A percentile compares a stretch with the other conserved stretches of the same genome.
phyloP scores from a whole-genome alignment of 2,888 invertebrate species.

The Vannuccia rotundouncinata region DNA sequence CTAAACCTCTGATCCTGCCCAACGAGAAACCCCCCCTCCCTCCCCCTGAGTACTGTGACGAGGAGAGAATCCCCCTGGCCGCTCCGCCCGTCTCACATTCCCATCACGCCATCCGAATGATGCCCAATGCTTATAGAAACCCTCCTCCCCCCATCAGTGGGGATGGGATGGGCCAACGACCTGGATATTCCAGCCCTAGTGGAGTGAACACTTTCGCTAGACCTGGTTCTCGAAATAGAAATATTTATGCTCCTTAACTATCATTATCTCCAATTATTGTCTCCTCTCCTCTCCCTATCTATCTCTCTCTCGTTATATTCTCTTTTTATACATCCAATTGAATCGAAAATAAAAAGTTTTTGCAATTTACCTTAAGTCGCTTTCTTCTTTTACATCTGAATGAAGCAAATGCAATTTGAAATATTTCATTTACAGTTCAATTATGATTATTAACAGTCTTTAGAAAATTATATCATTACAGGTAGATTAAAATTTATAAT shows the following conservation, averaged over 20 bases:
- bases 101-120: not conserved
- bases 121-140: conserved; percentile 11
- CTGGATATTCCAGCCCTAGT: not conserved
- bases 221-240: not conserved
- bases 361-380: too few relatives aligned
- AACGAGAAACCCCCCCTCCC: conserved; percentile 34
- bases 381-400: too few relatives aligned
- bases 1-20: conserved; percentile 30
- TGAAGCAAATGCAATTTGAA: too few relatives aligned
- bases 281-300: too few relatives aligned
- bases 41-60: conserved; percentile 25
- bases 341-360: too few relatives aligned
- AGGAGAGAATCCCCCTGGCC: conserved; percentile 1
- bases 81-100: not conserved
- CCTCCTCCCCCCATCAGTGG: not conserved
- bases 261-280: too few relatives aligned
- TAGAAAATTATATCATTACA: too few relatives aligned
- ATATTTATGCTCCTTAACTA: not conserved
- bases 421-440: too few relatives aligned
- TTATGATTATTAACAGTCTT: too few relatives aligned
- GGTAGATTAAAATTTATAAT: too few relatives aligned
- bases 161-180: not conserved
- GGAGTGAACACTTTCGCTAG: not conserved
- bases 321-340: too few relatives aligned
- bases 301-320: too few relatives aligned